Evolutionary conservation across 1,140 invertebrate genomes (phyloP).

Genomic region (Drosophila sproati): DNA sequence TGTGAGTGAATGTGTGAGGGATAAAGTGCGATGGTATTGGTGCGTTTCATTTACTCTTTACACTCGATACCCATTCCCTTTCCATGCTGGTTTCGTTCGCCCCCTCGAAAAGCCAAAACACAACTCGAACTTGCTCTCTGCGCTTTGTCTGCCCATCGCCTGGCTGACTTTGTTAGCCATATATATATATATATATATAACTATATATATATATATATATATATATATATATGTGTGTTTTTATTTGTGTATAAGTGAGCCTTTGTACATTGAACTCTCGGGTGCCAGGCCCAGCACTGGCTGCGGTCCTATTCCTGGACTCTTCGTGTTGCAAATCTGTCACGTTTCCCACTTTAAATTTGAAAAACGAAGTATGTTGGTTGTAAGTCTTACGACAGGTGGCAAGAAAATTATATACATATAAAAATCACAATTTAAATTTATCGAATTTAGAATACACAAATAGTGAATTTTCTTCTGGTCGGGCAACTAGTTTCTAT

Average conservation of each 20-base stretch:
- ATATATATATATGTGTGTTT: slow-evolving; percentile 18
- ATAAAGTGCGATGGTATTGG: slow-evolving; percentile 25
- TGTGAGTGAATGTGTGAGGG: slow-evolving; percentile 19
- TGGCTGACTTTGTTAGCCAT: slow-evolving; percentile 45
- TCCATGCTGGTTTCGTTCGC: slow-evolving; percentile 57
- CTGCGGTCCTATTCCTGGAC: slow-evolving; percentile 42
- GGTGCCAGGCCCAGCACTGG: slow-evolving; percentile 17
- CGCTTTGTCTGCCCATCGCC: slow-evolving; percentile 67
- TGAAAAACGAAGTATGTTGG: neutral
- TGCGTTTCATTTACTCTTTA: slow-evolving; percentile 64
- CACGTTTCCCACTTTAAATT: slow-evolving; percentile 18
- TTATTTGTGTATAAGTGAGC: slow-evolving; percentile 34
- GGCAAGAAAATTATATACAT: too few species aligned
- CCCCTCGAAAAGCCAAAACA: slow-evolving; percentile 60
- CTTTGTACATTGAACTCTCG: slow-evolving; percentile 78
- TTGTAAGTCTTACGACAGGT: neutral
- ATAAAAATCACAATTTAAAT: too few species aligned
- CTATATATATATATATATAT: slow-evolving; percentile 14
- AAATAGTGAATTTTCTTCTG: too few species aligned
- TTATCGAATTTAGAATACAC: too few species aligned
- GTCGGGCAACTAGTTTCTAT: too few species aligned
- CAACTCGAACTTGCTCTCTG: slow-evolving; percentile 77
- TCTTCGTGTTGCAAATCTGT: slow-evolving; percentile 32
- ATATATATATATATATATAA: slow-evolving; percentile 12
- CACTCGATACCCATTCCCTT: slow-evolving; percentile 35